Base-by-base conservation (phyloP, 2,797 vertebrate species). In the Diceros bicornis region DNA sequence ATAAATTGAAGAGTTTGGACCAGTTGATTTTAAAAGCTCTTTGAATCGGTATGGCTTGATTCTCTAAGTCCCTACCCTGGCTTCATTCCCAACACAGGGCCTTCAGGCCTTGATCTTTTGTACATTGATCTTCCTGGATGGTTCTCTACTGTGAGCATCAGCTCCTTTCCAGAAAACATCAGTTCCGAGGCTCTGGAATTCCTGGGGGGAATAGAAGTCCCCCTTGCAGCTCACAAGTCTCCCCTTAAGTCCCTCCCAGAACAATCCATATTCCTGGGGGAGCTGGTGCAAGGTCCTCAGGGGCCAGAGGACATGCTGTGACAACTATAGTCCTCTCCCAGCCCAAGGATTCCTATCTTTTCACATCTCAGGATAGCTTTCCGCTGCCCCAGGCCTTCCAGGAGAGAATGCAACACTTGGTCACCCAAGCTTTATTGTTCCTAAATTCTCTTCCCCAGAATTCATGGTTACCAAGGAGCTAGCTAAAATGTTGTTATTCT, bases 381-480 rank as follows among this genome's bases (percentile, higher is more conserved):
- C 57, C 55, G 47, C 12, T 18, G 4, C 8, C 23, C 17, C 20
- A 61, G 32, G 25, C 50, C 29, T 29, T 77, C 44, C 12, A 37
- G 55, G 18, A 64, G 32, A 44, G 21, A 78, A 47, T 14, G 34
- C 23, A 41, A 47, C 34, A n/a, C 37, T 34, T 29, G 13, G 41
- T 78, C 25, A 9, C 61, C 55, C 25, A 27, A 21, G 23, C 44
- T 7, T 25, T 21, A 13, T 29, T 4, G 1, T 71, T 94, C 52
- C 27, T 27, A n/a, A 37, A 20, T 57, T 50, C 27, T 68, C 79
- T 44, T 71, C 12, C 37, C 29, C 59, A 59, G 32, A 71, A 37
- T 20, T 25, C 0, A 1, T 6, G n/a, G 32, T 68, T 75, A 11
- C 68, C 29, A 3, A 3, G 14, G 14, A 18, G 41, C 29, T 41